Evolutionary conservation across 1,140 invertebrate genomes (phyloP), one percentile per base, ranked within the genome.

Genomic region (Sitophilus oryzae): DNA sequence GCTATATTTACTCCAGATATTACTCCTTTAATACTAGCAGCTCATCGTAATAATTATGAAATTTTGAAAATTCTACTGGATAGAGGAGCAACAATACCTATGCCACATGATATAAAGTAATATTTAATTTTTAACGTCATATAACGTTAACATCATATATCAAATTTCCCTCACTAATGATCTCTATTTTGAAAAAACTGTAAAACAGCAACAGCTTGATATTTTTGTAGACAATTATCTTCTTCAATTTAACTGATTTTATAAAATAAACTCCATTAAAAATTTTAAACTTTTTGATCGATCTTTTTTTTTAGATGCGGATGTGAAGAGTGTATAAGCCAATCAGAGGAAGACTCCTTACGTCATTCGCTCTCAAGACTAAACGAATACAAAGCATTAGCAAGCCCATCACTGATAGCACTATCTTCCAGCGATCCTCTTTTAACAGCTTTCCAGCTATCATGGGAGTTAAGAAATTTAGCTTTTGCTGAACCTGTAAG

Each of bases 41-140:
- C 92, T 46, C 92, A 96, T 68, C 80, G 85, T 61, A 93, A 96
- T 67, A 96, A 96, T 74, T 96, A 94, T 68, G 93, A 96, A 75
- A 95, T 95, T 56, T 78, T 96, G 34, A 95, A 96, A 71, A 82
- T 96, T 35, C 74, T 96, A 0, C 75, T 96, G 30, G 92, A 96
- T 69, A 77, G 90, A 23, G 90, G 89, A 15, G 89, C 89, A 0
- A 88, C 86, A 0, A 72, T 93, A 34, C 89, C 89, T 0, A 88
- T 89, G 78, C 91, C 90, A 16, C 90, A 93, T 71, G 88, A 91
- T 62, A 82, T 91, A 56, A 81, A 80, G 83, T 85, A 71, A 71
- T 65, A 30, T 30, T 11, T n/a, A n/a, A n/a, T n/a, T n/a, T n/a
- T n/a, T n/a, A n/a, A n/a, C n/a, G n/a, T n/a, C n/a, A n/a, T n/a